Base-by-base conservation (phyloP, 2,113 vertebrate genomes). In the Melanerpes formicivorus region DNA sequence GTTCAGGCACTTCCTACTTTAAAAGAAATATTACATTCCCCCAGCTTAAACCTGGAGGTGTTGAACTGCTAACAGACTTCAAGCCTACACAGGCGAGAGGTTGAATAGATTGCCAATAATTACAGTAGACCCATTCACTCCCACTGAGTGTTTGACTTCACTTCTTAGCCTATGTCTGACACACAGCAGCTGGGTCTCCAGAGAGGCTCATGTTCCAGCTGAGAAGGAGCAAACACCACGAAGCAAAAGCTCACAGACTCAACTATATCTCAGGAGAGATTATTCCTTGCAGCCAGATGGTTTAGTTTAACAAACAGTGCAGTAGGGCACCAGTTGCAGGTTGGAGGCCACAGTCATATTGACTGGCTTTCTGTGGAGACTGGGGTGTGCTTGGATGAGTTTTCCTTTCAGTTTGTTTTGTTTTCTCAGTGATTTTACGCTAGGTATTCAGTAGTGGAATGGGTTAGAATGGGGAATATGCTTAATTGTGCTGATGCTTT, bases 191-290 rank as follows among this genome's bases (percentile, higher is more conserved):
- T 93, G 93, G 46, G 56, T 66, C 72, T 70, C 82, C 70, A 18
- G 14, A 0, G 1, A 80, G 65, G 27, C 14, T 71, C 0, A 0
- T 11, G 5, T 42, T 91, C 87, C 93, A 87, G 72, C 87, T 91
- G 84, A 74, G 90, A 93, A 89, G 69, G 52, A 85, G 75, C 37
- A 84, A 94, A 65, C 78, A 69, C 40, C 32, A 34, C 72, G 87
- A 91, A 59, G 75, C 27, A 70, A 67, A 50, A 80, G 25, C 63
- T 81, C 78, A 34, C 40, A 82, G 60, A 22, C 15, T 34, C 63
- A 44, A 5, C 78, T 59, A 0, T 48, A 30, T 79, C 87, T 82
- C 67, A 37, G 64, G 59, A 77, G 81, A 82, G 59, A 30, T 75
- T 50, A 76, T 87, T 92, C 63, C 40, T 46, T 84, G 40, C 26